Conservation (phyloP, 2,888 invertebrate species). For the Drosophila ochracea region DNA sequence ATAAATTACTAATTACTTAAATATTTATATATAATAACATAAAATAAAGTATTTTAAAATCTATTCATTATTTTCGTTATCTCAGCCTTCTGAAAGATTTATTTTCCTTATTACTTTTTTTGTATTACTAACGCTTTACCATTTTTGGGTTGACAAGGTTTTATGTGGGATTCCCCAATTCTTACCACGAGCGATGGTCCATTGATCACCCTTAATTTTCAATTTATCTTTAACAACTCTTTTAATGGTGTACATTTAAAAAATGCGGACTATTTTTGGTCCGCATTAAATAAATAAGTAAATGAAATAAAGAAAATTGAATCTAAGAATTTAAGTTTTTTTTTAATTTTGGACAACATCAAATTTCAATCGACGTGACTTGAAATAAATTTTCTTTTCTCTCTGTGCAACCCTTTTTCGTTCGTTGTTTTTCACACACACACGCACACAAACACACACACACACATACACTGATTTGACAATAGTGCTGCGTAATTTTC, state of each 20-base stretch:
- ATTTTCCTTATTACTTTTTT: background rate
- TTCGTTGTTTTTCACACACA: background rate
- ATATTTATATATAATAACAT: conserved; percentile 43
- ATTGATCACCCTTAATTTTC: background rate
- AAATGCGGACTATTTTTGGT: background rate
- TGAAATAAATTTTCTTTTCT: background rate
- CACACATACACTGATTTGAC: conserved; percentile 2
- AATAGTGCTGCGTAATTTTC: conserved; percentile 68
- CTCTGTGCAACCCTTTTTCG: background rate
- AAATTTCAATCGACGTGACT: background rate
- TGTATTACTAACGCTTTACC: background rate
- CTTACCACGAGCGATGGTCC: background rate
- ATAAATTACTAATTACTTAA: conserved; percentile 6
- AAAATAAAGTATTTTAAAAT: background rate
- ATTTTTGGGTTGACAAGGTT: background rate
- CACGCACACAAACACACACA: background rate
- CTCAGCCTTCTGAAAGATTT: background rate
- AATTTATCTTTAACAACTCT: background rate
- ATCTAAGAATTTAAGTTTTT: background rate
- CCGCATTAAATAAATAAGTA: background rate
- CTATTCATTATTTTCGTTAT: too few species aligned
- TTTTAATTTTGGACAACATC: background rate
- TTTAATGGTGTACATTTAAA: background rate
- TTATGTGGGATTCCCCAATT: background rate
- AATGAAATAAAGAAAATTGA: background rate